Evolutionary conservation across 2,888 invertebrate species (phyloP).

Genomic region (Agriopis marginaria): DNA sequence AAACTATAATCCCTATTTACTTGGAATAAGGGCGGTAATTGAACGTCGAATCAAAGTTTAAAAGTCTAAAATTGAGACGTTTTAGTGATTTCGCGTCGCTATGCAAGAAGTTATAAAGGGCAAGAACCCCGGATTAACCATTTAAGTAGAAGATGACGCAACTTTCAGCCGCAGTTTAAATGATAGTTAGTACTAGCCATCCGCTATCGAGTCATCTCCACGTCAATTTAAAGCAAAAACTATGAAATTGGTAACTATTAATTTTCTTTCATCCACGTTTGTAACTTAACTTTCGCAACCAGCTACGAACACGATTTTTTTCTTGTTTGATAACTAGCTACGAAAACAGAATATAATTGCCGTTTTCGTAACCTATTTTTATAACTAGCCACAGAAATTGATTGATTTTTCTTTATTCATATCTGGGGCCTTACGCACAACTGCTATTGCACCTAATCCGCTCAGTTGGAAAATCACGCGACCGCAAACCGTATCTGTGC

Average conservation of each 20-base stretch:
- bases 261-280: background rate
- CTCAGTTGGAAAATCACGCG: too few species aligned
- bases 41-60: constrained; percentile 26
- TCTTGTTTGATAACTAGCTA: too few species aligned
- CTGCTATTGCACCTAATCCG: too few species aligned
- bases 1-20: constrained; percentile 26
- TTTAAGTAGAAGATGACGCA: constrained; percentile 35
- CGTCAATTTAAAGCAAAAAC: constrained; percentile 25
- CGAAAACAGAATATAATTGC: too few species aligned
- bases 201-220: constrained; percentile 26
- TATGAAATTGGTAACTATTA: constrained; percentile 8
- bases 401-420: too few species aligned
- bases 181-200: background rate
- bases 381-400: too few species aligned
- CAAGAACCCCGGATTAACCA: constrained; percentile 44
- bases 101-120: constrained; percentile 29
- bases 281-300: too few species aligned
- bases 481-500: too few species aligned
- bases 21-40: constrained; percentile 29
- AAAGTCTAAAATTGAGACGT: constrained; percentile 37
- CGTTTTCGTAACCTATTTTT: too few species aligned
- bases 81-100: constrained; percentile 41
- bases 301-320: too few species aligned
- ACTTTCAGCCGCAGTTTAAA: constrained; percentile 7
- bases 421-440: too few species aligned